Conservation (phyloP, 2,797 vertebrate genomes). For the Morus bassanus region DNA sequence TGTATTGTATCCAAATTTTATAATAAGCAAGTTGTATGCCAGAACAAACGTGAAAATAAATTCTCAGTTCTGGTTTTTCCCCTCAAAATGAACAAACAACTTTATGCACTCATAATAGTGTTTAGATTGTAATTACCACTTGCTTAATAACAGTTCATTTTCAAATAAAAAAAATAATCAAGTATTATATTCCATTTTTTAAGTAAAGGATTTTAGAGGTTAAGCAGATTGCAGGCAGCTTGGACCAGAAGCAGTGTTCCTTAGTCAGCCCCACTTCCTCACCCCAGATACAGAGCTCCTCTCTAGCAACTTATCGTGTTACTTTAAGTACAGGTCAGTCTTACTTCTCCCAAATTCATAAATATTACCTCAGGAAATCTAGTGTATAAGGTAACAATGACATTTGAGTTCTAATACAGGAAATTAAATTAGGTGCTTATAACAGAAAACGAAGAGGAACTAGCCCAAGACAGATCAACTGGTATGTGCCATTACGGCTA, state of each 20-base stretch:
- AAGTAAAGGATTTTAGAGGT: neutral
- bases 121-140: neutral
- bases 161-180: neutral
- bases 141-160: neutral
- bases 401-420: neutral
- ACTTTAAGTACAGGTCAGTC: neutral
- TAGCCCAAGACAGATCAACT: neutral
- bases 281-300: neutral
- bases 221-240: neutral
- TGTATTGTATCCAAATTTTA: neutral
- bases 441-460: neutral
- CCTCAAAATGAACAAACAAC: neutral
- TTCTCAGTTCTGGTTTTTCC: neutral
- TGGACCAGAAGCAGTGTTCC: neutral
- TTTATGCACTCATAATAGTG: neutral
- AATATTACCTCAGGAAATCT: neutral
- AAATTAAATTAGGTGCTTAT: neutral
- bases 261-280: neutral
- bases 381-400: neutral
- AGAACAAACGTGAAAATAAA: neutral
- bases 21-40: neutral
- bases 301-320: neutral
- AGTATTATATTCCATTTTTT: neutral
- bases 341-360: neutral
- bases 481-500: neutral